Conservation (phyloP, 2,113 vertebrate genomes). For the Empidonax traillii region DNA sequence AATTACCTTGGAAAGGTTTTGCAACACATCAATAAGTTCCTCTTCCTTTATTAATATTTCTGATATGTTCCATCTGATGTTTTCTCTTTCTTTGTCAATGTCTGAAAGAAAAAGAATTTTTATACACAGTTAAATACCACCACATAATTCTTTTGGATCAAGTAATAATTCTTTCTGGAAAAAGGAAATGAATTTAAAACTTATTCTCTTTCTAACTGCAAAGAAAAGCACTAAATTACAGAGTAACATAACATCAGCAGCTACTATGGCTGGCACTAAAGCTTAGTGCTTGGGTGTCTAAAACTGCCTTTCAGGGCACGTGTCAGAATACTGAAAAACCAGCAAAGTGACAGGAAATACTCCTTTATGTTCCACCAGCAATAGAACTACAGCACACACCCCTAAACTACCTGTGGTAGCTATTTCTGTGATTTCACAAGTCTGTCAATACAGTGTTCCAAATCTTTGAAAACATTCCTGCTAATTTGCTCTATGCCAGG, state of each 20-base stretch:
- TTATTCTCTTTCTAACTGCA: not conserved
- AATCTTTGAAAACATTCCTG: not conserved
- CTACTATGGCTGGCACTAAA: not conserved
- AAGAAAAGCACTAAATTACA: not conserved
- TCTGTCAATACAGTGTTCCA: not conserved
- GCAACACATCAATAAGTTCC: not conserved
- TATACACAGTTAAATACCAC: not conserved
- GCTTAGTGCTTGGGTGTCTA: not conserved
- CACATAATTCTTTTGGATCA: not conserved
- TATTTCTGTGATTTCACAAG: not conserved
- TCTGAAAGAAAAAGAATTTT: not conserved
- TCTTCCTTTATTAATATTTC: not conserved
- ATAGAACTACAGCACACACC: not conserved
- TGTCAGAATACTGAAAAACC: not conserved
- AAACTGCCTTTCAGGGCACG: not conserved
- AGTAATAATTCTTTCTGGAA: not conserved
- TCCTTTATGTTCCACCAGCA: not conserved
- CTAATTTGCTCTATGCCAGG: not conserved
- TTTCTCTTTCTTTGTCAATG: not conserved
- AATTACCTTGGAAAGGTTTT: not conserved
- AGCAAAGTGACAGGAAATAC: not conserved
- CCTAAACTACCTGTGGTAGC: not conserved
- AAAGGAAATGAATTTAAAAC: not conserved
- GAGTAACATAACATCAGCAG: not conserved
- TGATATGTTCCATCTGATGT: not conserved